Conservation (phyloP, 2,113 vertebrate species). For the Anser brachyrhynchus region DNA sequence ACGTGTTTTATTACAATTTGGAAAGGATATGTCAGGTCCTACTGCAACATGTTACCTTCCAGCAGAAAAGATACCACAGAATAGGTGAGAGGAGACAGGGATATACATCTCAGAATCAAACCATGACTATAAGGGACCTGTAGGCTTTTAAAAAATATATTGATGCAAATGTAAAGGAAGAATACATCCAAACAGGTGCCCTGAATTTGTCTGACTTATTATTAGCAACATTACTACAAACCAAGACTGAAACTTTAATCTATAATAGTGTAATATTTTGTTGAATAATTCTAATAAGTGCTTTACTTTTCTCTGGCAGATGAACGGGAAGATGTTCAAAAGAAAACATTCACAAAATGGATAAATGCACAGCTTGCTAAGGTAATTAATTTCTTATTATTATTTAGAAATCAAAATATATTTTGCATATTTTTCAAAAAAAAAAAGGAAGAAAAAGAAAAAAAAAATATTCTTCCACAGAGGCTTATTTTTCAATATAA, state of each 20-base stretch:
- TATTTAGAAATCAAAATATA: neutral
- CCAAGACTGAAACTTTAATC: neutral
- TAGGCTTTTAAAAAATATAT: neutral
- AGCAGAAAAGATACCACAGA: neutral
- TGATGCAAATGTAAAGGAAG: neutral
- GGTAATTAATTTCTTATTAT: slow-evolving; percentile 78
- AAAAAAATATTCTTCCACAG: neutral
- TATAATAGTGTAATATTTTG: neutral
- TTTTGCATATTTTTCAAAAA: neutral
- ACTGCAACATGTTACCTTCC: neutral
- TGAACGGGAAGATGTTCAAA: slow-evolving; percentile 99
- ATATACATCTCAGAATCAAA: neutral
- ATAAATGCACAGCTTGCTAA: slow-evolving; percentile 96
- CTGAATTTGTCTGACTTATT: neutral
- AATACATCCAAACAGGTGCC: neutral
- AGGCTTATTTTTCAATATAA: neutral
- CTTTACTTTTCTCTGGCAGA: slow-evolving; percentile 78
- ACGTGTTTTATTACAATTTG: neutral
- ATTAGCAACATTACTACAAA: neutral
- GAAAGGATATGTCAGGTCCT: neutral
- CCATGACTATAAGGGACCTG: neutral
- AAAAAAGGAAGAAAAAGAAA: neutral
- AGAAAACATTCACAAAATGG: slow-evolving; percentile 99
- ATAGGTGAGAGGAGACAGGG: neutral
- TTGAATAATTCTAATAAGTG: neutral